phyloP scores from a whole-genome alignment of 2,888 invertebrate species.

The Heliconius erato region DNA sequence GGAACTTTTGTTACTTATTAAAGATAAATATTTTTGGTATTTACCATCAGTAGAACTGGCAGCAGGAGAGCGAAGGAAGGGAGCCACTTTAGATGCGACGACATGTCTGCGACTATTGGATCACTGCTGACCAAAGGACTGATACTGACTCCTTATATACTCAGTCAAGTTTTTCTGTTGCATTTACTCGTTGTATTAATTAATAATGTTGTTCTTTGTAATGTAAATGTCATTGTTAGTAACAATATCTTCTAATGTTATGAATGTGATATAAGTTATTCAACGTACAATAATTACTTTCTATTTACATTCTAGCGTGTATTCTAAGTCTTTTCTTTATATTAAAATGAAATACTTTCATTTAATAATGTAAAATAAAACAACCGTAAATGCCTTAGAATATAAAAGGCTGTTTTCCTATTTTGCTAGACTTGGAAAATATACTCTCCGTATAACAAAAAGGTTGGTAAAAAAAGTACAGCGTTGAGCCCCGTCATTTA shows the following conservation, averaged over 20 bases:
- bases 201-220: background rate
- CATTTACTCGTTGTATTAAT: background rate
- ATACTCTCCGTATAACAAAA: too few relatives aligned
- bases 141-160: background rate
- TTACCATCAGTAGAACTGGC: conserved; percentile 51
- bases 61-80: conserved; percentile 42
- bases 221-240: conserved; percentile 9
- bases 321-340: background rate
- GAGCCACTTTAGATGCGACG: conserved; percentile 40
- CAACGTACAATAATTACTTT: background rate
- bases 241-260: background rate
- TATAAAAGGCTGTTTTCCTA: too few relatives aligned
- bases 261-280: background rate
- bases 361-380: background rate
- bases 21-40: conserved; percentile 33
- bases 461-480: too few relatives aligned
- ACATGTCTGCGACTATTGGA: conserved; percentile 38
- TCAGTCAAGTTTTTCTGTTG: background rate
- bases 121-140: background rate
- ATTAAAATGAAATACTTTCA: background rate
- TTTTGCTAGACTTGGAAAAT: too few relatives aligned
- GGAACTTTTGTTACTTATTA: background rate
- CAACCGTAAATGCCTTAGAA: too few relatives aligned
- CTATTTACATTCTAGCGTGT: background rate
- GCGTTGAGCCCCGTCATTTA: too few relatives aligned